Evolutionary conservation across 2,797 vertebrate genomes (phyloP).

Genomic region (Dipus sagitta): DNA sequence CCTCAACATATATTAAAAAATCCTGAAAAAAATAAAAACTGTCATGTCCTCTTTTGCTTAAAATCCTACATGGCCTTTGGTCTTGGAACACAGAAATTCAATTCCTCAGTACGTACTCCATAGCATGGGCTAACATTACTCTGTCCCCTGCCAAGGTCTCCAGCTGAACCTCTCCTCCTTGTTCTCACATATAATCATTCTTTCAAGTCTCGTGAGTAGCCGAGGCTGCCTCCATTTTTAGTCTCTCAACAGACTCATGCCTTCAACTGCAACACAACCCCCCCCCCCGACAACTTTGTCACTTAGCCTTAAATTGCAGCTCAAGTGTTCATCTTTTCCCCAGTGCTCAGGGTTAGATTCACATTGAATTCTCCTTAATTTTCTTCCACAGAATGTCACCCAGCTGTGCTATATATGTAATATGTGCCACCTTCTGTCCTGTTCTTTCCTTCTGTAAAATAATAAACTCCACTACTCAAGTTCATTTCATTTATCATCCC

Average conservation of each 20-base stretch:
- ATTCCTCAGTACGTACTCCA: background rate
- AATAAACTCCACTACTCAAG: background rate
- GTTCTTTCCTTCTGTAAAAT: background rate
- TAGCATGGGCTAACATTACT: background rate
- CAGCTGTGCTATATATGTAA: background rate
- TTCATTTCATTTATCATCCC: constrained; percentile 13
- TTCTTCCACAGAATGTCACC: background rate
- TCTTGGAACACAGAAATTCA: background rate
- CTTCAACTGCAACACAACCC: background rate
- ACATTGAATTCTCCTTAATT: background rate
- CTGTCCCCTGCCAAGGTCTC: background rate
- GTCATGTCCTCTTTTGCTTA: background rate
- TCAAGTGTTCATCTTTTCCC: background rate
- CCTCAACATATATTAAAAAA: background rate
- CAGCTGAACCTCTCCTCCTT: background rate
- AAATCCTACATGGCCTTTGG: background rate
- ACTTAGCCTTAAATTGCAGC: background rate
- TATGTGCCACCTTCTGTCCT: background rate
- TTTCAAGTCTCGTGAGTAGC: background rate
- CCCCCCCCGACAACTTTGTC: background rate
- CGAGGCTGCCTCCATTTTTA: background rate
- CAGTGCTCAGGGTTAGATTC: background rate
- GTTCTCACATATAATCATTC: background rate
- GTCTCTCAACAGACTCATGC: background rate
- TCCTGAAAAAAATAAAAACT: background rate